A percentile compares a stretch with the other conserved stretches of the same genome.
phyloP scores from a whole-genome alignment of 2,797 vertebrate genomes.

The Myoxocephalus aenaeus region DNA sequence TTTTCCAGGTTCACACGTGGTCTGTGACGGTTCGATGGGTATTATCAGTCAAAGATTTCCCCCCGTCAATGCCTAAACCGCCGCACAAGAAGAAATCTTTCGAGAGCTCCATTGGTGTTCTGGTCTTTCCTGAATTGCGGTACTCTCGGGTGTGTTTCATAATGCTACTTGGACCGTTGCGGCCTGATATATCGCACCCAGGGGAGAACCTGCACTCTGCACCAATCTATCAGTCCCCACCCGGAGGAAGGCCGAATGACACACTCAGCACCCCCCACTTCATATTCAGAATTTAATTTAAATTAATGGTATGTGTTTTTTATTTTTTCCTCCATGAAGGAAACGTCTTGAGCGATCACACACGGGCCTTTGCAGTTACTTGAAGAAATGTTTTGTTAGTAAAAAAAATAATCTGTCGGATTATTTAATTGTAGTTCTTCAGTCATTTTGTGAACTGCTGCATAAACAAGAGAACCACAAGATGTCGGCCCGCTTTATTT shows the following conservation, averaged over 20 bases:
- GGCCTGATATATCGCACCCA: slow-evolving; percentile 79
- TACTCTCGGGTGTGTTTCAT: slow-evolving; percentile 81
- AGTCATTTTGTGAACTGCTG: slow-evolving; percentile 40
- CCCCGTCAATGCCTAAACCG: slow-evolving; percentile 52
- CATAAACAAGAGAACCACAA: slow-evolving; percentile 49
- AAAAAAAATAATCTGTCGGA: slow-evolving; percentile 57
- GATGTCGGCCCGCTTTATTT: slow-evolving; percentile 46
- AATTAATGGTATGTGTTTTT: slow-evolving; percentile 57
- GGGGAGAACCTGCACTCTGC: slow-evolving; percentile 76
- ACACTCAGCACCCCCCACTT: slow-evolving; percentile 65
- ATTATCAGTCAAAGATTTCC: slow-evolving; percentile 51
- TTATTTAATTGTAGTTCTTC: slow-evolving; percentile 58
- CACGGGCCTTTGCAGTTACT: slow-evolving; percentile 74
- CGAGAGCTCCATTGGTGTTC: slow-evolving; percentile 76
- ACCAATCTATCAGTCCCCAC: slow-evolving; percentile 82
- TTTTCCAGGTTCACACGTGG: slow-evolving; percentile 30
- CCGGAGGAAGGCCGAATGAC: slow-evolving; percentile 75
- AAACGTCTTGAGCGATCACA: slow-evolving; percentile 74
- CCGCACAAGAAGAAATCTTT: slow-evolving; percentile 77
- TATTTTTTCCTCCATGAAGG: slow-evolving; percentile 22
- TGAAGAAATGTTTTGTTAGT: slow-evolving; percentile 83
- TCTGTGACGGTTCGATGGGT: slow-evolving; percentile 31
- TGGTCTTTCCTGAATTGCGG: slow-evolving; percentile 75
- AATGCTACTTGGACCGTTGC: slow-evolving; percentile 75
- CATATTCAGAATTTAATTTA: slow-evolving; percentile 74